Evolutionary conservation across 2,113 vertebrate species (phyloP).

Genomic region (Shinisaurus crocodilurus): DNA sequence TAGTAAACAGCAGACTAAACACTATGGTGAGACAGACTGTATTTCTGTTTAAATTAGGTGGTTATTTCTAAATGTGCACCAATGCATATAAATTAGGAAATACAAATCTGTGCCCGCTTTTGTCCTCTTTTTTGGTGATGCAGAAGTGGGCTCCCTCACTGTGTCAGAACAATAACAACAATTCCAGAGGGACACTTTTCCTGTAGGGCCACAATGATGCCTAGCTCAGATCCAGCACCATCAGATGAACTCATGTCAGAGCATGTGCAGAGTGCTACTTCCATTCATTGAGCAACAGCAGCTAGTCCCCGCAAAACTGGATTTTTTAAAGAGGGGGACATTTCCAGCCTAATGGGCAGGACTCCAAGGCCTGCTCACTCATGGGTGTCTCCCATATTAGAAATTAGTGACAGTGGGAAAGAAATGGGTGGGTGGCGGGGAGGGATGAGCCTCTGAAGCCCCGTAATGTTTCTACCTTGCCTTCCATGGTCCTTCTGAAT

Average conservation of each 20-base stretch:
- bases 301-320: neutral
- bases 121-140: no score
- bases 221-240: neutral
- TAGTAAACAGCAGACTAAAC: no score
- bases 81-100: no score
- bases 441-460: neutral
- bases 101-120: no score
- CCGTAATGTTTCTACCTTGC: neutral
- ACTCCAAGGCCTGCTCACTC: neutral
- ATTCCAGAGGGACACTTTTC: neutral
- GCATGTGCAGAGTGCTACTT: neutral
- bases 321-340: no score
- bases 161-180: no score
- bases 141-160: no score
- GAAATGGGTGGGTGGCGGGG: neutral
- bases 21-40: no score
- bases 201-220: neutral
- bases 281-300: neutral
- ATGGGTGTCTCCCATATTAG: no score
- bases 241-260: no score
- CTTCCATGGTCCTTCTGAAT: slow-evolving; percentile 24
- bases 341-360: neutral
- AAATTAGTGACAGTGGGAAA: neutral
- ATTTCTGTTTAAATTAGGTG: no score
- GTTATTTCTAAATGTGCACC: no score